A percentile compares a stretch with the other conserved stretches of the same genome.
These are phyloP conservation scores for Caenorhabditis zanzibari DNA, from an alignment of 2,888 invertebrate species.

Conservation along the genomic window DNA sequence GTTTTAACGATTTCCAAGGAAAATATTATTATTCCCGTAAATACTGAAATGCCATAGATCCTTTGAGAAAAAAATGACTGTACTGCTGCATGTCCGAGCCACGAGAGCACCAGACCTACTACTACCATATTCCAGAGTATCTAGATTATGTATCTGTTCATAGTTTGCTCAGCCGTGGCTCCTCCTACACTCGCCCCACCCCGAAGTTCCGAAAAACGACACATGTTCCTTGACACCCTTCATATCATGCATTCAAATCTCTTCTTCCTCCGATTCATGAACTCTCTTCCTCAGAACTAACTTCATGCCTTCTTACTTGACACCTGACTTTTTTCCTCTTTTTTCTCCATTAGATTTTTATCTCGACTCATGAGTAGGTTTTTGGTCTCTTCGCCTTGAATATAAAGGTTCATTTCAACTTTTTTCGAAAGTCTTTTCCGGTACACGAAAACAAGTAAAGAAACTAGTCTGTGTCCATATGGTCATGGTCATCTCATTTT, in stretches of 20 bases:
- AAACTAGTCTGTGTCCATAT: conserved; percentile 6
- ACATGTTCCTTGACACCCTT: not conserved
- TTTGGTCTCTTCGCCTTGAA: conserved; percentile 28
- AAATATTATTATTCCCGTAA: too few species aligned
- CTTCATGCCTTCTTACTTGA: conserved; percentile 13
- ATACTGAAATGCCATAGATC: too few species aligned
- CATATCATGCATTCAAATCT: conserved; percentile 1
- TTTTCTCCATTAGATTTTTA: conserved; percentile 19
- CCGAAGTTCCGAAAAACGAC: not conserved
- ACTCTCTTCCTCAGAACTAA: conserved; percentile 7
- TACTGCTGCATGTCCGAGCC: too few species aligned
- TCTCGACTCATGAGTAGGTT: conserved; percentile 30
- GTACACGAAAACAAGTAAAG: conserved; percentile 10
- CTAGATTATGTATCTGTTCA: too few species aligned
- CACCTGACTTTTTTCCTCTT: conserved; percentile 41
- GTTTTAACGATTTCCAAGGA: too few species aligned
- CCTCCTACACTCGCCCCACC: too few species aligned
- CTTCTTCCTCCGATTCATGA: conserved; percentile 9
- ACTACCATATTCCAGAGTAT: too few species aligned
- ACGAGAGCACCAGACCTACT: too few species aligned
- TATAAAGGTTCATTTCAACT: conserved; percentile 23
- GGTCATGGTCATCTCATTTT: conserved; percentile 46
- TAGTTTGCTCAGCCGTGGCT: too few species aligned
- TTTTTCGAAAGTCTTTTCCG: conserved; percentile 7
- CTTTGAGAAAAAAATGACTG: too few species aligned